These are phyloP conservation scores for Charaxes varanes DNA, from an alignment of 1,140 invertebrate species.

Conservation along the genomic window DNA sequence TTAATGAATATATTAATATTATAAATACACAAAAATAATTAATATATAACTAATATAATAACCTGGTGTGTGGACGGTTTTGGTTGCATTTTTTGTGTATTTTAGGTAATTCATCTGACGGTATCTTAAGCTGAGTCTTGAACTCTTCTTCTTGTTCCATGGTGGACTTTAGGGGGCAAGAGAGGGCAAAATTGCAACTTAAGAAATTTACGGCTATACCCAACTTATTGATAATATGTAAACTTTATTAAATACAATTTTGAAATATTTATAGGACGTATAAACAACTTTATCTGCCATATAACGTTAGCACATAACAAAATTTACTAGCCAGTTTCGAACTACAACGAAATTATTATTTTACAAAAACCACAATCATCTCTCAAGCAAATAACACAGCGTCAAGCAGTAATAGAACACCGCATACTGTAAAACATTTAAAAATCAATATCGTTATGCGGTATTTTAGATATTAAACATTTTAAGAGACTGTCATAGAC, in stretches of 20 bases:
- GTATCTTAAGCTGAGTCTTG: slow-evolving; percentile 38
- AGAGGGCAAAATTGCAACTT: slow-evolving; percentile 12
- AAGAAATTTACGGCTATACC: neutral
- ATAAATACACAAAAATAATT: slow-evolving; percentile 6
- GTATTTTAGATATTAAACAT: slow-evolving; percentile 44
- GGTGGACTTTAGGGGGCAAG: slow-evolving; percentile 26
- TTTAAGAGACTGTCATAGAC: slow-evolving; percentile 35
- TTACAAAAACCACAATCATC: slow-evolving; percentile 19
- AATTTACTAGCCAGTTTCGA: slow-evolving; percentile 8
- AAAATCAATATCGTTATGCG: slow-evolving; percentile 63
- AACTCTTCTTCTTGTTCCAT: slow-evolving; percentile 54
- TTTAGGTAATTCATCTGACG: slow-evolving; percentile 53
- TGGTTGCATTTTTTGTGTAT: slow-evolving; percentile 63
- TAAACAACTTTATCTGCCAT: neutral
- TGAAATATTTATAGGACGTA: neutral
- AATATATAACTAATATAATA: slow-evolving; percentile 29
- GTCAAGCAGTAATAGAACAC: slow-evolving; percentile 32
- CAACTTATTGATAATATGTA: neutral
- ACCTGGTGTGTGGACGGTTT: slow-evolving; percentile 67
- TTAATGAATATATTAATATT: neutral
- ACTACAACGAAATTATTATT: slow-evolving; percentile 13
- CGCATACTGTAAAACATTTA: slow-evolving; percentile 44
- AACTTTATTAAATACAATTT: neutral
- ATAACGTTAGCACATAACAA: slow-evolving; percentile 5
- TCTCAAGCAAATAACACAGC: slow-evolving; percentile 27